These are phyloP conservation scores for Pocota personata DNA, from an alignment of 2,888 invertebrate species.

Conservation along the genomic window DNA sequence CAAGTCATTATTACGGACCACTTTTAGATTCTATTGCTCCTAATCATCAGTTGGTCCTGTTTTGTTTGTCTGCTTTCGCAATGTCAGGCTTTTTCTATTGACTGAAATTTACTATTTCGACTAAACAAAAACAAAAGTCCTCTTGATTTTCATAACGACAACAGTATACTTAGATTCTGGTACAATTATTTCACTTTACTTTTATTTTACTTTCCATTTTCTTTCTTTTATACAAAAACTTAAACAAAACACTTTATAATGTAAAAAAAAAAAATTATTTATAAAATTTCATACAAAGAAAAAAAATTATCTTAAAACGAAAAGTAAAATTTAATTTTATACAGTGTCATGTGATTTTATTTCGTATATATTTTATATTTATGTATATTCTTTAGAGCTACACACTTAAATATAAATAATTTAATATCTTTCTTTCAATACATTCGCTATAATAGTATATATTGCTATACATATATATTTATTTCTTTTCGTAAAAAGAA, in stretches of 20 bases:
- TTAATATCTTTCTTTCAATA: conserved; percentile 56
- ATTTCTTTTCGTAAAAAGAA: conserved; percentile 42
- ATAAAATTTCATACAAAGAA: conserved; percentile 48
- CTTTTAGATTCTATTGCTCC: no score
- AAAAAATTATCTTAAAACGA: conserved; percentile 18
- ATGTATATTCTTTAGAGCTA: conserved; percentile 49
- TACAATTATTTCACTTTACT: conserved; percentile 22
- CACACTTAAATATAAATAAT: conserved; percentile 69
- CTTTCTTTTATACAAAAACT: conserved; percentile 56
- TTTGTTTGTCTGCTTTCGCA: no score
- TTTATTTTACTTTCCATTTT: conserved; percentile 37
- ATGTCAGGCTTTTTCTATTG: no score
- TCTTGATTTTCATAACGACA: not conserved
- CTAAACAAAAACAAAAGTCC: no score
- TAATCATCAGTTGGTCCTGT: no score
- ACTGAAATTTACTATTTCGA: no score
- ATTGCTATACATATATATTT: conserved; percentile 31
- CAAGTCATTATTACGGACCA: no score
- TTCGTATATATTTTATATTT: conserved; percentile 31
- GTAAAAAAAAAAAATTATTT: conserved; percentile 12
- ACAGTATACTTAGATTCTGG: not conserved
- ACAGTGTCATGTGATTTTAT: conserved; percentile 70
- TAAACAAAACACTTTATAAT: conserved; percentile 41
- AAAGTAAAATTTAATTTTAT: conserved; percentile 34
- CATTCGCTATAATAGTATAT: conserved; percentile 58